These are phyloP conservation scores for Caenorhabditis sp. DNA, from an alignment of 2,888 invertebrate species.

Conservation along the genomic window DNA sequence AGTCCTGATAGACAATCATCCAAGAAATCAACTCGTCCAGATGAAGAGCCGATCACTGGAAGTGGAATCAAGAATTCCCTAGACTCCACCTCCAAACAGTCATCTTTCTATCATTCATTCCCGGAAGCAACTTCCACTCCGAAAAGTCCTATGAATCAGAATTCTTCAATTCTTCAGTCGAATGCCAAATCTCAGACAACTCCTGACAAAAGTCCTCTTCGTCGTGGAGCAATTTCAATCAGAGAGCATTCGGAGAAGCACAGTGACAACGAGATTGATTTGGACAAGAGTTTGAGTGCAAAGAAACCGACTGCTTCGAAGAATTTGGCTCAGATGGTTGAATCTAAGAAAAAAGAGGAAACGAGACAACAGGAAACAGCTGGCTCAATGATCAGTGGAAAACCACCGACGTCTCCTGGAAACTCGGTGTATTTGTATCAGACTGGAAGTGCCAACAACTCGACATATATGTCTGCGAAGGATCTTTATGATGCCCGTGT, in stretches of 20 bases:
- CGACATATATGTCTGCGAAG: slow-evolving; percentile 24
- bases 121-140: slow-evolving; percentile 59
- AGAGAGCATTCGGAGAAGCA: slow-evolving; percentile 6
- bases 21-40: slow-evolving; percentile 5
- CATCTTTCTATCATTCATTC: slow-evolving; percentile 25
- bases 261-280: slow-evolving; percentile 52
- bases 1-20: slow-evolving; percentile 25
- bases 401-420: slow-evolving; percentile 22
- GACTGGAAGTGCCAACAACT: not conserved
- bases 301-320: slow-evolving; percentile 35
- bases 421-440: slow-evolving; percentile 36
- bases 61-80: slow-evolving; percentile 5
- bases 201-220: slow-evolving; percentile 4
- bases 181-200: slow-evolving; percentile 8
- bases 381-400: slow-evolving; percentile 16
- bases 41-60: slow-evolving; percentile 17
- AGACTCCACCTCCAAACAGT: slow-evolving; percentile 6
- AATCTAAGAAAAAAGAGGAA: slow-evolving; percentile 17
- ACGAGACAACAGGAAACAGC: slow-evolving; percentile 18
- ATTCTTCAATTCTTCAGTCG: slow-evolving; percentile 13
- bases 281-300: slow-evolving; percentile 57
- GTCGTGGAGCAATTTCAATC: not conserved
- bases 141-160: slow-evolving; percentile 29
- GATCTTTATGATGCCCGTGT: not conserved
- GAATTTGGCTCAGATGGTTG: slow-evolving; percentile 8